phyloP scores from a whole-genome alignment of 37 sponge, comb jelly and placozoan genomes.

The Trichoplax adhaerens region DNA sequence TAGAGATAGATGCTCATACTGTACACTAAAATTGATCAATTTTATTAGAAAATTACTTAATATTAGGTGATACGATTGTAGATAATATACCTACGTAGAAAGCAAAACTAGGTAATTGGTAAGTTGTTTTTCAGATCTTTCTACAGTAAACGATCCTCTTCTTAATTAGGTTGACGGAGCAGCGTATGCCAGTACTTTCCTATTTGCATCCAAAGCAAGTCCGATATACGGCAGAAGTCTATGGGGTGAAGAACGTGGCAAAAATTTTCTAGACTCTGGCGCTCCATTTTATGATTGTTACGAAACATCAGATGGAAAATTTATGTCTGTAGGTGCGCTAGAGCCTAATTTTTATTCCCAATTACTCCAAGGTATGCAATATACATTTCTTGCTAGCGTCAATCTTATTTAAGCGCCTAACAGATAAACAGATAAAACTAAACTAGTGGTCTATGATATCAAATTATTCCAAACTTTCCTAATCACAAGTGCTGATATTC shows the following conservation, averaged over 20 bases:
- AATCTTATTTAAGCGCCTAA: neutral
- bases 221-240: slow-evolving; percentile 3
- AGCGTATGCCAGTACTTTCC: slow-evolving; percentile 70
- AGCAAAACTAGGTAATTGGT: too few species aligned
- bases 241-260: slow-evolving; percentile 45
- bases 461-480: slow-evolving; percentile 2
- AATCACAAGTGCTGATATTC: neutral
- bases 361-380: slow-evolving; percentile 6
- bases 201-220: slow-evolving; percentile 23
- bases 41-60: too few species aligned
- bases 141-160: too few species aligned
- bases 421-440: neutral
- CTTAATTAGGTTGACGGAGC: slow-evolving; percentile 32
- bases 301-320: slow-evolving; percentile 75
- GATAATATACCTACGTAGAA: too few species aligned
- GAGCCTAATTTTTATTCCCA: slow-evolving; percentile 85
- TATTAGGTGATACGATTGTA: too few species aligned
- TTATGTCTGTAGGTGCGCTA: slow-evolving; percentile 87
- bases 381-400: neutral
- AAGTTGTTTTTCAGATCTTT: too few species aligned
- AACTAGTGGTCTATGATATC: slow-evolving; percentile 19
- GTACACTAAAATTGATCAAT: too few species aligned
- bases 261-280: slow-evolving; percentile 60
- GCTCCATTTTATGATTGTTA: slow-evolving; percentile 76
- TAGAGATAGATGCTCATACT: too few species aligned